Evolutionary conservation across 2,113 vertebrate species (phyloP), one percentile per base, ranked within the genome.

Genomic region (Varanus komodoensis): DNA sequence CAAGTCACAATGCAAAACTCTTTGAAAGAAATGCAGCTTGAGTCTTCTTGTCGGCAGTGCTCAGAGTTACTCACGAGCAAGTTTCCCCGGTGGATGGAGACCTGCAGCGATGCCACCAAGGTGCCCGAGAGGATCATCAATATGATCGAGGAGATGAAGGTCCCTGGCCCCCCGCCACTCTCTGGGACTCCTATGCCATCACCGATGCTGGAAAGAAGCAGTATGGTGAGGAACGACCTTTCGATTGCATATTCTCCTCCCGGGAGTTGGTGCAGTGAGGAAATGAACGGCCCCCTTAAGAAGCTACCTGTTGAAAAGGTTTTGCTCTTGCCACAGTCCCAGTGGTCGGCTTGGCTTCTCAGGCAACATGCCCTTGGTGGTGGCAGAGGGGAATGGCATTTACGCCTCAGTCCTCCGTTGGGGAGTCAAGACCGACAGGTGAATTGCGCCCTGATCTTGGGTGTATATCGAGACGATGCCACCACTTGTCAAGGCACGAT

Each of bases 41-140:
- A n/a, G 2, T 94, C 92, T 50, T 69, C 3, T 91, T 90, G 88
- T 32, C 87, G 91, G 44, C 84, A 99, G 99, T 98, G 98, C 92
- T 98, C 97, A 1, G 99, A 99, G 77, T 95, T 98, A 85, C 97
- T 99, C 32, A 94, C 96, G 7, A 87, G 97, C 87, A 99, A 98
- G 92, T 95, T 99, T 90, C 98, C 98, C 34, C 96, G 77, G 71
- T 99, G 99, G 99, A 98, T 99, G 96, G 98, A 99, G 48, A 98
- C 97, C 80, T 99, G 99, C 52, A 97, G 96, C 0, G 98, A 99
- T 94, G 98, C 98, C 96, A 98, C 97, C 88, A 97, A 97, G 92
- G 98, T 99, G 69, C 98, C 99, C 2, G 98, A 99, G 85, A 98
- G 97, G 0, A 95, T 99, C 88, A 95, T 95, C 57, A 97, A 95